Conservation (phyloP, 2,888 invertebrate species). For the Calameuta idolon region DNA sequence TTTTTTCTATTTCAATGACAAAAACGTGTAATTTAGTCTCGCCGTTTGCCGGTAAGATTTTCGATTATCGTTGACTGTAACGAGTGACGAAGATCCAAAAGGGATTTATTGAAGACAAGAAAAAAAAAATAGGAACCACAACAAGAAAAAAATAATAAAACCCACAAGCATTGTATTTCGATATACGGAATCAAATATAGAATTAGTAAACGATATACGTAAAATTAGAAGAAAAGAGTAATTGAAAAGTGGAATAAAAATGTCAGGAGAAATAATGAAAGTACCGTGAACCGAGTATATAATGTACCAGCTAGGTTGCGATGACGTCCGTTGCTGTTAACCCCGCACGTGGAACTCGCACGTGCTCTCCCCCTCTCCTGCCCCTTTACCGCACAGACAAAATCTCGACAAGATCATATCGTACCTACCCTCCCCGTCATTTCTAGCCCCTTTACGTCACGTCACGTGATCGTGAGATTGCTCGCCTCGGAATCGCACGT, state of each 20-base stretch:
- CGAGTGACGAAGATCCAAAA: not conserved
- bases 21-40: not conserved
- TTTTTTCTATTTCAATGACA: not conserved
- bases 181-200: not conserved
- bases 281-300: not conserved
- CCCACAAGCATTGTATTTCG: not conserved
- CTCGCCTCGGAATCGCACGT: not conserved
- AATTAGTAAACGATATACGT: not conserved
- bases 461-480: not conserved
- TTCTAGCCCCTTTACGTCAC: not conserved
- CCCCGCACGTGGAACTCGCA: constrained; percentile 6
- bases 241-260: not conserved
- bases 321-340: not conserved
- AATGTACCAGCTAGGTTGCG: not conserved
- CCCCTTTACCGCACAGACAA: not conserved
- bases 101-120: not conserved
- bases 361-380: not conserved
- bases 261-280: not conserved
- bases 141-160: too few species aligned
- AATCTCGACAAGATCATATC: not conserved
- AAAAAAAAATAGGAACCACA: not conserved
- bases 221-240: not conserved
- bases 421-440: not conserved
- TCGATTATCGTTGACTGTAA: not conserved
- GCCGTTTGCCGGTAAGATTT: not conserved